phyloP scores from a whole-genome alignment of 1,140 invertebrate species.

The Eueides isabella region DNA sequence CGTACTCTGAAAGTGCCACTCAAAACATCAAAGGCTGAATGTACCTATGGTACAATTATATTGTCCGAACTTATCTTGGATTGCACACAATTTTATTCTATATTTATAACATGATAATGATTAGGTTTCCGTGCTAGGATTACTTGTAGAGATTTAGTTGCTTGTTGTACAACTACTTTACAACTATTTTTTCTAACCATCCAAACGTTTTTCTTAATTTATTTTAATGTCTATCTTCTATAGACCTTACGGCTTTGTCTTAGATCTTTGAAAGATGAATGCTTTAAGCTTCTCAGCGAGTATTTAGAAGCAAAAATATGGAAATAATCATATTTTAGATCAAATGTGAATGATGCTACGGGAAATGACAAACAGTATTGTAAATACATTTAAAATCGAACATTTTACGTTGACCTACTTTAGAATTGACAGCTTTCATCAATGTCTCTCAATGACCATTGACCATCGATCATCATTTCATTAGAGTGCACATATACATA shows the following conservation, averaged over 20 bases:
- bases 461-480: conserved; percentile 1
- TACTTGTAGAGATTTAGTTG: not conserved
- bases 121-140: not conserved
- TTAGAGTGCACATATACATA: not conserved
- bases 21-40: conserved; percentile 59
- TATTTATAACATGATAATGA: conserved; percentile 13
- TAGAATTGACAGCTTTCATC: not conserved
- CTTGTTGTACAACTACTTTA: conserved; percentile 17
- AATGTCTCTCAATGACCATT: conserved; percentile 11
- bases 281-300: not conserved
- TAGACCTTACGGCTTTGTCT: not conserved
- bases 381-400: not conserved
- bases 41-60: conserved; percentile 38
- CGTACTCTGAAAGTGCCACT: conserved; percentile 56
- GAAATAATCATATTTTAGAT: not conserved
- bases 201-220: conserved; percentile 21
- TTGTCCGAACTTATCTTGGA: conserved; percentile 37
- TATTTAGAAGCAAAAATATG: not conserved
- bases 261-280: not conserved
- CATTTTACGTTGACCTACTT: conserved; percentile 9
- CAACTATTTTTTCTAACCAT: conserved; percentile 24
- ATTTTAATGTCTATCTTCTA: conserved; percentile 5
- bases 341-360: not conserved
- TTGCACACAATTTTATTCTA: conserved; percentile 16
- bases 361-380: not conserved